These are phyloP conservation scores for Thermophis baileyi DNA, from an alignment of 2,113 vertebrate species.

Conservation along the genomic window DNA sequence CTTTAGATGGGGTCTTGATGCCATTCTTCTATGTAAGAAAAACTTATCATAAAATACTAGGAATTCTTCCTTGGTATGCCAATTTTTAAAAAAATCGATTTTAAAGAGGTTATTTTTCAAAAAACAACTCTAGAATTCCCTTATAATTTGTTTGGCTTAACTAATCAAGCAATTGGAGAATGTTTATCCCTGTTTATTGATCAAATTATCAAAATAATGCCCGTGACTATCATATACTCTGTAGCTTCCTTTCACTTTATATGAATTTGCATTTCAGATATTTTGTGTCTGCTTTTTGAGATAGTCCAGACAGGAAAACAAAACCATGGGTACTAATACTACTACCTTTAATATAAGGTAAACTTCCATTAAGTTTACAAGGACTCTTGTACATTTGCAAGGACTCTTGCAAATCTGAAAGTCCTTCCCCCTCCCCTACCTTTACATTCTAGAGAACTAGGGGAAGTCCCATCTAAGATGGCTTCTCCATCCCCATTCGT, in stretches of 20 bases:
- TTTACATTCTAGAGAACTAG: background rate
- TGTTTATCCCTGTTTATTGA: background rate
- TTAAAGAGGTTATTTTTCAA: background rate
- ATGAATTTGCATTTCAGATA: background rate
- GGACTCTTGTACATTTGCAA: too few species aligned
- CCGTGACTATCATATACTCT: background rate
- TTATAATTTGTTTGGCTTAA: background rate
- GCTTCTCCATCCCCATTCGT: background rate
- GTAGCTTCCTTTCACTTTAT: background rate
- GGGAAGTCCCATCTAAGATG: background rate
- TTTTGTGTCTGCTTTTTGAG: background rate
- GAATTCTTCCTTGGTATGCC: background rate
- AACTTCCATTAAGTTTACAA: background rate
- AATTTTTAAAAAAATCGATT: background rate
- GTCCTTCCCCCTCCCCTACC: background rate
- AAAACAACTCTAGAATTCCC: background rate
- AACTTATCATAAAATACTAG: slow-evolving; percentile 14
- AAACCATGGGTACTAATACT: background rate
- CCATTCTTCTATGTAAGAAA: background rate
- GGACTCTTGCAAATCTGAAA: background rate
- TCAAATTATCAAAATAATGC: background rate
- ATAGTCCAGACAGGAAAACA: background rate
- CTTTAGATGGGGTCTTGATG: slow-evolving; percentile 20
- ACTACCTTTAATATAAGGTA: background rate
- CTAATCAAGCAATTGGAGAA: background rate